Conservation (phyloP, 2,888 invertebrate species). For the Pomacea canaliculata region DNA sequence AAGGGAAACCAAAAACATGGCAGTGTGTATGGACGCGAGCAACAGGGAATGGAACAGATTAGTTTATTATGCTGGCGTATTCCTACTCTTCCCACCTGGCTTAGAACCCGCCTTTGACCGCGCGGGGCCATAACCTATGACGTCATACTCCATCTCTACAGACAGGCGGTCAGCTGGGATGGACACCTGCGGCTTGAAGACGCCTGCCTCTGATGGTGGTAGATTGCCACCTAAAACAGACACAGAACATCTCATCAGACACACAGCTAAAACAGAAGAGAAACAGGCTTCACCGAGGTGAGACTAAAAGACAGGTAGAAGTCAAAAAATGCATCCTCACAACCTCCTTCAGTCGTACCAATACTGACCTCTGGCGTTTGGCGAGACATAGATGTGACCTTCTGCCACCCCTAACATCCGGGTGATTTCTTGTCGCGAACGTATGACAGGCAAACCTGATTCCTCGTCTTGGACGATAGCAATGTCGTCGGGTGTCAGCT, state of each 20-base stretch:
- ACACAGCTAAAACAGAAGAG: not conserved
- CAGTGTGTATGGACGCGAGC: no score
- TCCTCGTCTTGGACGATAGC: conserved; percentile 56
- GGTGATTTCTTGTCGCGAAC: conserved; percentile 43
- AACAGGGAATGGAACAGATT: no score
- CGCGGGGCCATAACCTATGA: conserved; percentile 45
- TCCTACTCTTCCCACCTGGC: conserved; percentile 13
- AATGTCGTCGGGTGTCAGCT: conserved; percentile 58
- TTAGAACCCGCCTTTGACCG: conserved; percentile 32
- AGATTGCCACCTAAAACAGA: conserved; percentile 8
- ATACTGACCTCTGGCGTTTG: conserved; percentile 18
- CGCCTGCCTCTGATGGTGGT: not conserved
- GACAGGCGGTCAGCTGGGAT: conserved; percentile 51
- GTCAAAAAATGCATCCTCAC: no score
- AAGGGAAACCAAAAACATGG: no score
- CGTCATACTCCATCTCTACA: conserved; percentile 50
- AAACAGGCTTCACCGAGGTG: no score
- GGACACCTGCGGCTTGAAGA: conserved; percentile 34
- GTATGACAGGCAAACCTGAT: conserved; percentile 49
- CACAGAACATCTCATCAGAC: not conserved
- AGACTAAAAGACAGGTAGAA: no score
- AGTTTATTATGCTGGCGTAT: no score
- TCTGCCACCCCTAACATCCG: conserved; percentile 54
- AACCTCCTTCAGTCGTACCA: not conserved
- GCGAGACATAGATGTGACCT: conserved; percentile 49